A percentile compares a stretch with the other conserved stretches of the same genome.
Conservation (phyloP, 2,888 invertebrate species). For the Galerucella pusilla region DNA sequence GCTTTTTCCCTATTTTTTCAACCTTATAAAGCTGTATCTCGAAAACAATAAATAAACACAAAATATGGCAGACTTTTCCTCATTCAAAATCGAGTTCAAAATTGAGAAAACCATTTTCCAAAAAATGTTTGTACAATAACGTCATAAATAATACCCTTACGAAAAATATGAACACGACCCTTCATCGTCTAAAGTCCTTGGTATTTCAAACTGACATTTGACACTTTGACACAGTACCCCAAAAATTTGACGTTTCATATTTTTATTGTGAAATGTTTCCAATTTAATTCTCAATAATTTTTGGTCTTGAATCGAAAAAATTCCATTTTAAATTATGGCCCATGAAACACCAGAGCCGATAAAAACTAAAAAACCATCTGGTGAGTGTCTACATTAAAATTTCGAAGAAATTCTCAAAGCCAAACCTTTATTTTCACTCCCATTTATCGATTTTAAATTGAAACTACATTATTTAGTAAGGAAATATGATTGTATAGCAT, state of each 20-base stretch:
- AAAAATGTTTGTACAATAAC: too few relatives aligned
- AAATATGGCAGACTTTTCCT: too few relatives aligned
- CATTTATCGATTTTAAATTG: constrained; percentile 40
- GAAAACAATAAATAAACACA: too few relatives aligned
- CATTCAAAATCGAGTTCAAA: too few relatives aligned
- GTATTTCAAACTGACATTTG: background rate
- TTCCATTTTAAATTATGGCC: constrained; percentile 43
- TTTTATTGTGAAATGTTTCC: background rate
- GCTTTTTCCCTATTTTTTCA: too few relatives aligned
- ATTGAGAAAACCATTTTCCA: too few relatives aligned
- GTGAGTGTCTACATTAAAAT: constrained; percentile 43
- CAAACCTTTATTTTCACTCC: constrained; percentile 32
- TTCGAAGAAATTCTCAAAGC: constrained; percentile 1
- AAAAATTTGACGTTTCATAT: background rate
- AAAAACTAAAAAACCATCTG: constrained; percentile 57
- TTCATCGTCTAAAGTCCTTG: background rate
- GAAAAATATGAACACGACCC: too few relatives aligned
- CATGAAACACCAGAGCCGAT: constrained; percentile 47
- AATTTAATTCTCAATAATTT: background rate
- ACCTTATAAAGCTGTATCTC: too few relatives aligned
- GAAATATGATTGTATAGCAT: constrained; percentile 10
- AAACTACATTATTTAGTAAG: constrained; percentile 24
- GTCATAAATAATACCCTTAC: too few relatives aligned
- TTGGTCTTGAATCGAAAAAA: background rate
- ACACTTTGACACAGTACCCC: background rate